These are phyloP conservation scores for Eupithecia dodoneata DNA, from an alignment of 2,888 invertebrate species.

Conservation along the genomic window DNA sequence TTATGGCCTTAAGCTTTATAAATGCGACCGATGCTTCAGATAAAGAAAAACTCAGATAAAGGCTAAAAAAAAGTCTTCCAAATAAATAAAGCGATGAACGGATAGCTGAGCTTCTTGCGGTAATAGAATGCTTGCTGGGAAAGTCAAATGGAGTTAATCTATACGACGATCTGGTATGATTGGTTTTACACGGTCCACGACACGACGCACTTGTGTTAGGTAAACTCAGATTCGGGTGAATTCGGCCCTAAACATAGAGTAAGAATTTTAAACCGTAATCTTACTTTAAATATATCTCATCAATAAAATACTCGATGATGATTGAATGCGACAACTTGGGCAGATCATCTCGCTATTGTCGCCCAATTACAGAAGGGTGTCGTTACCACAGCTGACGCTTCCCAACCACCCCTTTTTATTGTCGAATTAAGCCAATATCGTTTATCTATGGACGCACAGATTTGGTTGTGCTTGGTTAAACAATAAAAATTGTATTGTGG, in stretches of 20 bases:
- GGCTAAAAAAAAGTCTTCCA: too few relatives aligned
- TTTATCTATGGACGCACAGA: slow-evolving; percentile 40
- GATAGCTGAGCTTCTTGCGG: background rate
- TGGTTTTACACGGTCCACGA: too few relatives aligned
- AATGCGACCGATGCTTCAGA: background rate
- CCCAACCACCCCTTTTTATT: slow-evolving; percentile 48
- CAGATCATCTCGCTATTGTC: slow-evolving; percentile 70
- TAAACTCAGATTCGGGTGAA: background rate
- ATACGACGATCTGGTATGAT: too few relatives aligned
- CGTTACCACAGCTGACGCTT: slow-evolving; percentile 68
- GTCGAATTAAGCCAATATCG: slow-evolving; percentile 47
- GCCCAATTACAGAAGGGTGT: slow-evolving; percentile 65
- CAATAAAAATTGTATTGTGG: slow-evolving; percentile 31
- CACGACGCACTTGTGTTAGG: background rate
- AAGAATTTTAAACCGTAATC: background rate
- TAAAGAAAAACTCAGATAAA: background rate
- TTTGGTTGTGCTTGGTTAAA: slow-evolving; percentile 43
- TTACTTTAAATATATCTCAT: slow-evolving; percentile 50
- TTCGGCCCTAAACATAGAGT: background rate
- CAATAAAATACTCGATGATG: slow-evolving; percentile 52
- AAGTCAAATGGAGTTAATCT: background rate
- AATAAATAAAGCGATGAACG: background rate
- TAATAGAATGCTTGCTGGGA: background rate
- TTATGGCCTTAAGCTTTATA: background rate
- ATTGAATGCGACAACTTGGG: slow-evolving; percentile 75